Evolutionary conservation across 2,888 invertebrate species (phyloP).

Genomic region (Drosophila testacea): DNA sequence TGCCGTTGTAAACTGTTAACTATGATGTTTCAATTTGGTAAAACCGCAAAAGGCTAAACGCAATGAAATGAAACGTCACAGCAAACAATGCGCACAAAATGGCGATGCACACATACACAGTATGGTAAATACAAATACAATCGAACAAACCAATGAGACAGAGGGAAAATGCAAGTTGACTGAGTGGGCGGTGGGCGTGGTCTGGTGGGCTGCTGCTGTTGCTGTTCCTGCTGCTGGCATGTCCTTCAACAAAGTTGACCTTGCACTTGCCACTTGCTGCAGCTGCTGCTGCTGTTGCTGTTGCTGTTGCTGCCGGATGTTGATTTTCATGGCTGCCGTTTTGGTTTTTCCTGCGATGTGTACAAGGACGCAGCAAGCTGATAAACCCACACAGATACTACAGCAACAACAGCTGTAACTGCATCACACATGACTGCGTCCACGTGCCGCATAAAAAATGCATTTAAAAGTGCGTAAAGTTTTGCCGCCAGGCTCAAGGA

Average conservation of each 20-base stretch:
- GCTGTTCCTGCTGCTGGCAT: constrained; percentile 44
- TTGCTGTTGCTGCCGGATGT: constrained; percentile 64
- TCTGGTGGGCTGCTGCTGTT: constrained; percentile 32
- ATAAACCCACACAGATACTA: constrained; percentile 59
- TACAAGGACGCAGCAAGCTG: constrained; percentile 68
- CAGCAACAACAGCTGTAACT: constrained; percentile 7
- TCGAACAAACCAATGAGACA: constrained; percentile 30
- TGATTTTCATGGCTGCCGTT: constrained; percentile 63
- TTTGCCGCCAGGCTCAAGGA: constrained; percentile 38
- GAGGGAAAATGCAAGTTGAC: constrained; percentile 22
- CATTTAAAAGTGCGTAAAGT: constrained; percentile 71
- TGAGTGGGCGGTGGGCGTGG: constrained; percentile 25
- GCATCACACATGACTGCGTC: constrained; percentile 61
- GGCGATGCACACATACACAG: constrained; percentile 25
- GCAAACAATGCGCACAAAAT: constrained; percentile 60
- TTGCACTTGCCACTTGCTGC: constrained; percentile 78
- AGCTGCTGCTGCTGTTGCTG: constrained; percentile 25
- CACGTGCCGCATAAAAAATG: constrained; percentile 69
- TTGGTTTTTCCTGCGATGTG: constrained; percentile 35
- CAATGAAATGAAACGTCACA: constrained; percentile 63
- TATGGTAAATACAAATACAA: constrained; percentile 33
- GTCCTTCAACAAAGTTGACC: constrained; percentile 78
- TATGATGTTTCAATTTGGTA: constrained; percentile 11
- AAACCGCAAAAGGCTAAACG: constrained; percentile 67
- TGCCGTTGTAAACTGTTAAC: neutral